Evolutionary conservation across 2,797 vertebrate species (phyloP).

Genomic region (Phalanger gymnotis): DNA sequence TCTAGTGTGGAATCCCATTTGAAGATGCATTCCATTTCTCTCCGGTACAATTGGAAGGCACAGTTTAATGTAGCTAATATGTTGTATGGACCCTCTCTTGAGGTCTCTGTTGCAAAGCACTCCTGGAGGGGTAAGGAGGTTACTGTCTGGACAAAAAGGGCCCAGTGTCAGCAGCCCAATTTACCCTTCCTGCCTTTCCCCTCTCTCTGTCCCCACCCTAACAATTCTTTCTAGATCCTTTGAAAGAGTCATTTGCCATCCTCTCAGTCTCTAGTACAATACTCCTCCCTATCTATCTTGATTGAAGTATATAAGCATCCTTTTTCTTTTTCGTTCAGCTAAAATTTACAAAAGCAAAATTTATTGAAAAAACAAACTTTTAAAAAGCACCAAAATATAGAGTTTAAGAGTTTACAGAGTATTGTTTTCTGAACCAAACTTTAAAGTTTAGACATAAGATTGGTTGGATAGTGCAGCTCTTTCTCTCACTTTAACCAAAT

Average conservation of each 20-base stretch:
- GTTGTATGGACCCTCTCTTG: conserved; percentile 44
- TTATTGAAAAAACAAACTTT: background rate
- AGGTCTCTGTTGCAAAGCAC: conserved; percentile 57
- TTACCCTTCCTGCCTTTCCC: background rate
- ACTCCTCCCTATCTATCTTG: background rate
- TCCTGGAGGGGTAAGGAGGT: background rate
- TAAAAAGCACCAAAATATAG: background rate
- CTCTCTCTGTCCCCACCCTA: rapidly evolving
- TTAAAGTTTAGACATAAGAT: background rate
- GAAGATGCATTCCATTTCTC: conserved; percentile 62
- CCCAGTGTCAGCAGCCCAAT: background rate
- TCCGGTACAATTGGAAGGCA: conserved; percentile 54
- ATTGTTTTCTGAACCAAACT: background rate
- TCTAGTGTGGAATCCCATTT: conserved; percentile 68
- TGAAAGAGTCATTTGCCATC: background rate
- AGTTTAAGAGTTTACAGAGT: background rate
- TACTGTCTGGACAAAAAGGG: background rate
- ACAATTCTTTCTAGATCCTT: background rate
- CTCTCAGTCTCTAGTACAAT: background rate
- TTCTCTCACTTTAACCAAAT: background rate
- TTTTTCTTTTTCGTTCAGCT: background rate
- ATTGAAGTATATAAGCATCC: background rate
- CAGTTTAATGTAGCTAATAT: conserved; percentile 59
- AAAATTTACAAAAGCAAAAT: background rate
- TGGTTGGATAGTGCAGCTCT: background rate